Percentiles rank a stretch among this genome's conserved stretches.
Evolutionary conservation across 1,140 invertebrate species (phyloP).

Genomic region (Drosophila guanche): DNA sequence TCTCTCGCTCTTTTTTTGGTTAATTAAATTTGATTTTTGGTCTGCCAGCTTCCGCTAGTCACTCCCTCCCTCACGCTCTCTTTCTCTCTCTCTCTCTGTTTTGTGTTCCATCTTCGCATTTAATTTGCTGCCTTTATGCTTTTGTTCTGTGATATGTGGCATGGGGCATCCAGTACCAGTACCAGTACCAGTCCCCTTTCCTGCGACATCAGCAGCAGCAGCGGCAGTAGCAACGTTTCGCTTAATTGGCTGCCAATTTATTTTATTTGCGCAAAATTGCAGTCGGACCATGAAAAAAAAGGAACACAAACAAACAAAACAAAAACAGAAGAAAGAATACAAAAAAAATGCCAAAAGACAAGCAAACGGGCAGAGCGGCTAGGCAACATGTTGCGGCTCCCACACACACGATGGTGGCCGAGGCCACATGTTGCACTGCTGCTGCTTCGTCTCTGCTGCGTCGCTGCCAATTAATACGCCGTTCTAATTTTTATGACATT

Average conservation of each 20-base stretch:
- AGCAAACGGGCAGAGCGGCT: slow-evolving; percentile 21
- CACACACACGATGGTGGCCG: slow-evolving; percentile 56
- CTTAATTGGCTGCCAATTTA: slow-evolving; percentile 82
- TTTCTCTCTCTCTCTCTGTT: slow-evolving; percentile 4
- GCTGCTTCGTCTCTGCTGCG: slow-evolving; percentile 25
- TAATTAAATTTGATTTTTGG: slow-evolving; percentile 74
- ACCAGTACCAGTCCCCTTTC: too few species aligned
- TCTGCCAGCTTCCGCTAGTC: slow-evolving; percentile 50
- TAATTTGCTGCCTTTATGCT: slow-evolving; percentile 79
- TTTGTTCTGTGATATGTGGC: slow-evolving; percentile 73
- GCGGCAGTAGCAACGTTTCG: slow-evolving; percentile 41
- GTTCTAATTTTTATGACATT: slow-evolving; percentile 83
- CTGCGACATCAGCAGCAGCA: background rate
- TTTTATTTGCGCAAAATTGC: slow-evolving; percentile 82
- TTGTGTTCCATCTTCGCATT: slow-evolving; percentile 42
- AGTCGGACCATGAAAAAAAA: slow-evolving; percentile 46
- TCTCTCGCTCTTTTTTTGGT: slow-evolving; percentile 21
- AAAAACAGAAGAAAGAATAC: too few species aligned
- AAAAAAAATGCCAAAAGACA: slow-evolving; percentile 29
- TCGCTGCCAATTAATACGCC: slow-evolving; percentile 77
- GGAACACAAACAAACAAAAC: slow-evolving; percentile 5
- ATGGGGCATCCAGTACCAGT: too few species aligned
- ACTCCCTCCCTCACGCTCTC: background rate
- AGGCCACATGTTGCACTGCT: slow-evolving; percentile 19
- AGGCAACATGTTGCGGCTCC: slow-evolving; percentile 77